Conservation (phyloP, 2,113 vertebrate species). For the Atractosteus spatula region DNA sequence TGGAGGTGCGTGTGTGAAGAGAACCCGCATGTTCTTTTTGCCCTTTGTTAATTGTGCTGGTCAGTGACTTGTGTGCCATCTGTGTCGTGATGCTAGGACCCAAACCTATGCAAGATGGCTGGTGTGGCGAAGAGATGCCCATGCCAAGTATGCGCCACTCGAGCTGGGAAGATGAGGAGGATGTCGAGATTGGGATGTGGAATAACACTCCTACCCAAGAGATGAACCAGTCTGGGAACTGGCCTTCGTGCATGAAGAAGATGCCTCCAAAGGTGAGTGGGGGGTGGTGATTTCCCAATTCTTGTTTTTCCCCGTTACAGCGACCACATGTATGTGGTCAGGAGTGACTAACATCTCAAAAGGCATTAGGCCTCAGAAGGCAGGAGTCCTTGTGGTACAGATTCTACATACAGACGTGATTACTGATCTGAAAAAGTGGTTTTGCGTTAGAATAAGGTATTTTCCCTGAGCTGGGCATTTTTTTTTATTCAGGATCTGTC, state of each 20-base stretch:
- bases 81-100: constrained; percentile 56
- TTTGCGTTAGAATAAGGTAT: too few species aligned
- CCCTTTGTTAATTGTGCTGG: not conserved
- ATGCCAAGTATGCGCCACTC: constrained; percentile 66
- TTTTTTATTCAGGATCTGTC: too few species aligned
- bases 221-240: constrained; percentile 79
- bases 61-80: not conserved
- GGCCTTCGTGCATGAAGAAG: constrained; percentile 87
- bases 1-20: not conserved
- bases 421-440: too few species aligned
- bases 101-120: constrained; percentile 93
- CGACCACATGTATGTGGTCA: too few species aligned
- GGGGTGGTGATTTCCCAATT: too few species aligned
- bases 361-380: too few species aligned
- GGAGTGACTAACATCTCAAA: too few species aligned
- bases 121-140: constrained; percentile 82
- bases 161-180: constrained; percentile 92
- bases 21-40: not conserved
- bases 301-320: too few species aligned
- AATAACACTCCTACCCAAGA: constrained; percentile 84
- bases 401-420: too few species aligned
- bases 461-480: too few species aligned
- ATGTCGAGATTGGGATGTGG: constrained; percentile 97
- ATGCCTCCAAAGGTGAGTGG: constrained; percentile 81
- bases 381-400: too few species aligned